Percentiles rank a stretch among this genome's conserved stretches.
Conservation (phyloP, 2,113 vertebrate species). For the Bucco capensis region DNA sequence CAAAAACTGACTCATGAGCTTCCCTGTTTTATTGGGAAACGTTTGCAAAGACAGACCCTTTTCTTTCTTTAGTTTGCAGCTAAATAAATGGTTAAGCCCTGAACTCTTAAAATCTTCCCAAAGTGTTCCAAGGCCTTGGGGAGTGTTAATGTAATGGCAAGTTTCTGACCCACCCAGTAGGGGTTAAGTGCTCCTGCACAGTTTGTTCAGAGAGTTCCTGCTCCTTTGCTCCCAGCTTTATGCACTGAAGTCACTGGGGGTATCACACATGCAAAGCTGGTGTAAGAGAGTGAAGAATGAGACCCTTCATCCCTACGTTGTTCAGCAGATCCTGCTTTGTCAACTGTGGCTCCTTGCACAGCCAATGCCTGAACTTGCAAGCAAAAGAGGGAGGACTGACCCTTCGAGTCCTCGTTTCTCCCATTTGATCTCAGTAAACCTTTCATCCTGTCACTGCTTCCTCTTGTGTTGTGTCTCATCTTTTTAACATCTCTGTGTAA, state of each 20-base stretch:
- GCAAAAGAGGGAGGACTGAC: conserved; percentile 57
- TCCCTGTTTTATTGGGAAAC: neutral
- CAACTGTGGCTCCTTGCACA: neutral
- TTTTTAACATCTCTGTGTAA: conserved; percentile 20
- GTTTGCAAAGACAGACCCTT: neutral
- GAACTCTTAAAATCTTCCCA: conserved; percentile 4
- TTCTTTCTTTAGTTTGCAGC: neutral
- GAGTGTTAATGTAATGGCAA: neutral
- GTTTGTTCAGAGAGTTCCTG: neutral
- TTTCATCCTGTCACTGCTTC: conserved; percentile 37
- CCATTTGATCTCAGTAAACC: conserved; percentile 51
- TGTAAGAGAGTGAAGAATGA: neutral
- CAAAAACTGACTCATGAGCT: neutral
- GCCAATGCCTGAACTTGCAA: conserved; percentile 19
- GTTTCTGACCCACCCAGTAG: conserved; percentile 15
- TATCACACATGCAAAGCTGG: neutral
- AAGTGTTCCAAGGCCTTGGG: neutral
- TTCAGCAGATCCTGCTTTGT: conserved; percentile 34
- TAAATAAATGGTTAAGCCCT: neutral
- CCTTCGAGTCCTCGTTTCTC: conserved; percentile 48
- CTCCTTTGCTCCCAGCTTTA: conserved; percentile 46
- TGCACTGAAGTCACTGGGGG: neutral
- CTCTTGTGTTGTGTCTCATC: conserved; percentile 3
- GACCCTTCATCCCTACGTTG: neutral
- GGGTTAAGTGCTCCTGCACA: neutral